Base-by-base conservation (phyloP, 1,140 invertebrate species). In the Apolygus lucorum region DNA sequence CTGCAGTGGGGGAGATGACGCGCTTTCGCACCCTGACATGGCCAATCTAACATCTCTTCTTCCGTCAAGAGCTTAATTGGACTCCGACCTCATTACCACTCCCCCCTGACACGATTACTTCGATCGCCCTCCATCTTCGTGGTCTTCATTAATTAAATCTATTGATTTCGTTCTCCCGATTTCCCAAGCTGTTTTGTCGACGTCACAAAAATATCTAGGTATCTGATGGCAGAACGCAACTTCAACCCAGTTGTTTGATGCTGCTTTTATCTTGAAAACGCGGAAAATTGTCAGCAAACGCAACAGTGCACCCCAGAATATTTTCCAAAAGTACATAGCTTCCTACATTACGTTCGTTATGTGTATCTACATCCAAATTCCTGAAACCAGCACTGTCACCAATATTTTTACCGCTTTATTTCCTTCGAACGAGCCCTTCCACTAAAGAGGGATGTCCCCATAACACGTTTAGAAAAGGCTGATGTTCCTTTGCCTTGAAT, bases 1-100 rank as follows among this genome's bases (percentile, higher is more conserved):
- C 13, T 49, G 34, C 34, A 11, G 34, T 11, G 54, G 22, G 22
- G 54, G 54, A 59, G 54, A 59, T 11, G 54, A 11, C 11, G 54
- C 54, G 11, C 11, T 42, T 42, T 42, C 4, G 22, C 54, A 21
- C 22, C 22, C 4, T n/a, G n/a, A n/a, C 54, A 17, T 11, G 54
- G 22, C 4, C 54, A 59, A 59, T 59, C 54, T 59, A 4, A 4
- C 54, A 4, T 4, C 22, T 17, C 54, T 59, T 59, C 54, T 59
- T 59, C 54, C 54, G 54, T 22, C 11, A 21, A 59, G 54, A 59
- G 54, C 54, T 59, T 59, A 59, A 59, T 59, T 59, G 54, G 54
- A 59, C 54, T 59, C 54, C 54, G 54, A 59, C 54, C 54, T 59
- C 54, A 59, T 59, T 59, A 59, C 54, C 4, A 13, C 54, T 59